phyloP scores from a whole-genome alignment of 2,797 vertebrate species.

The Hylomyscus alleni region DNA sequence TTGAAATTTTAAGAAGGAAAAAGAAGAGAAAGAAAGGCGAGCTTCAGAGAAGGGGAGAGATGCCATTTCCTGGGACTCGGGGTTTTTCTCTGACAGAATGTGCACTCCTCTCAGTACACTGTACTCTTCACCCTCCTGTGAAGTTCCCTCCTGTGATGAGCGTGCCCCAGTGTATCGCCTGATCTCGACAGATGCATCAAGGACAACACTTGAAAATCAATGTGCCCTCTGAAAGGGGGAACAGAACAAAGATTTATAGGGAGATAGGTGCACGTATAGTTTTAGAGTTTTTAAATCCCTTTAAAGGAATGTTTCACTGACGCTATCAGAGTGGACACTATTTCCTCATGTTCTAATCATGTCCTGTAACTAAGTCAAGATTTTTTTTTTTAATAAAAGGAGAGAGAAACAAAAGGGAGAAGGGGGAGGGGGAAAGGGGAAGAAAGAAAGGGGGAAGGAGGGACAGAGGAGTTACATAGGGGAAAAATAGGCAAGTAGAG shows the following conservation, averaged over 20 bases:
- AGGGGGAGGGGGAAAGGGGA: too few relatives aligned
- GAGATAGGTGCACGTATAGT: conserved; percentile 62
- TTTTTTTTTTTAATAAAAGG: neutral
- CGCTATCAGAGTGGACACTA: conserved; percentile 53
- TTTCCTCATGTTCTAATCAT: conserved; percentile 72
- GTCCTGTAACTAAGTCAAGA: conserved; percentile 55
- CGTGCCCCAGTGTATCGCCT: neutral
- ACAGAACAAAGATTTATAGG: conserved; percentile 63
- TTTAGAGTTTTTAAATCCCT: conserved; percentile 66
- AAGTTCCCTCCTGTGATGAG: neutral
- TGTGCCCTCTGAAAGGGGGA: conserved; percentile 68
- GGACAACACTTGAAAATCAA: conserved; percentile 65
- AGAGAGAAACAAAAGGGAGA: neutral
- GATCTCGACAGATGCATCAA: conserved; percentile 54
- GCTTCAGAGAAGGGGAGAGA: neutral
- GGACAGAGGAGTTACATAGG: neutral
- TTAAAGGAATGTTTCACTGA: conserved; percentile 63
- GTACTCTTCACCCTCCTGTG: neutral
- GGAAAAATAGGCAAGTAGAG: neutral
- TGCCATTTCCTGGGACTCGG: conserved; percentile 34
- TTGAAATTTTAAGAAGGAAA: conserved; percentile 8
- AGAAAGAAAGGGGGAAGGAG: neutral
- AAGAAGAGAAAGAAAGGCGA: neutral
- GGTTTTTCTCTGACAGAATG: conserved; percentile 55
- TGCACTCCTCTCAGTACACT: neutral